phyloP scores from a whole-genome alignment of 2,888 invertebrate genomes.

The Tiphia femorata region DNA sequence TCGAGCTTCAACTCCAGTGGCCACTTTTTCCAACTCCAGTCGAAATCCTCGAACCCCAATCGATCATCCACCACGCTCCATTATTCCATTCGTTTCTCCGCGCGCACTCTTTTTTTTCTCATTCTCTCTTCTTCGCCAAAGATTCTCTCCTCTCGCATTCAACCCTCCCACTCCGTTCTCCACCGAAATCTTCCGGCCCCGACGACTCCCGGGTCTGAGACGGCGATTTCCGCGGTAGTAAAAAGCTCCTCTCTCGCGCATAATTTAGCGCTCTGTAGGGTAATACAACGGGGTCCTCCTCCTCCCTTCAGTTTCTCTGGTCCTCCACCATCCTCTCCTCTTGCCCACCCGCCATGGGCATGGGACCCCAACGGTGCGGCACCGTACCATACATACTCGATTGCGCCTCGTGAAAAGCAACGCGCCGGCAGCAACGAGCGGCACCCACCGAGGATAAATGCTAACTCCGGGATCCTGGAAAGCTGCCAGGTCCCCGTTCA shows the following conservation, averaged over 20 bases:
- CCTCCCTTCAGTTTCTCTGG: background rate
- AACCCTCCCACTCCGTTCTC: slow-evolving; percentile 5
- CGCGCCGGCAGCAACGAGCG: slow-evolving; percentile 14
- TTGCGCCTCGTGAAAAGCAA: slow-evolving; percentile 47
- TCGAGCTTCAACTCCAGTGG: no score
- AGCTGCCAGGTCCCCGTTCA: slow-evolving; percentile 56
- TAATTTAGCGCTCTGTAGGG: slow-evolving; percentile 65
- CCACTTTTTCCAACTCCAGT: no score
- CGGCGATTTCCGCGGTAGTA: slow-evolving; percentile 58
- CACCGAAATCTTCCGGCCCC: slow-evolving; percentile 25
- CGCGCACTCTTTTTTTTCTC: no score
- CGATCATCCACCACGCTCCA: no score
- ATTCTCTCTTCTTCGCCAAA: background rate
- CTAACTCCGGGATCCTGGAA: slow-evolving; percentile 54
- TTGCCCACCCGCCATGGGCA: slow-evolving; percentile 5
- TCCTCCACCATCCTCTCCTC: background rate
- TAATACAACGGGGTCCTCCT: slow-evolving; percentile 46
- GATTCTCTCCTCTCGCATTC: slow-evolving; percentile 15
- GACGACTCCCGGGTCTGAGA: slow-evolving; percentile 22
- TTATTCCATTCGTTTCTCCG: no score
- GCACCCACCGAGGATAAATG: slow-evolving; percentile 51
- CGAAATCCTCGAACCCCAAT: no score
- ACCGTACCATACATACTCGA: slow-evolving; percentile 47
- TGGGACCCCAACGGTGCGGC: slow-evolving; percentile 31
- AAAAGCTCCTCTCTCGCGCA: slow-evolving; percentile 62